These are phyloP conservation scores for Drosophila ananassae DNA, from an alignment of 1,140 invertebrate genomes.

Conservation along the genomic window DNA sequence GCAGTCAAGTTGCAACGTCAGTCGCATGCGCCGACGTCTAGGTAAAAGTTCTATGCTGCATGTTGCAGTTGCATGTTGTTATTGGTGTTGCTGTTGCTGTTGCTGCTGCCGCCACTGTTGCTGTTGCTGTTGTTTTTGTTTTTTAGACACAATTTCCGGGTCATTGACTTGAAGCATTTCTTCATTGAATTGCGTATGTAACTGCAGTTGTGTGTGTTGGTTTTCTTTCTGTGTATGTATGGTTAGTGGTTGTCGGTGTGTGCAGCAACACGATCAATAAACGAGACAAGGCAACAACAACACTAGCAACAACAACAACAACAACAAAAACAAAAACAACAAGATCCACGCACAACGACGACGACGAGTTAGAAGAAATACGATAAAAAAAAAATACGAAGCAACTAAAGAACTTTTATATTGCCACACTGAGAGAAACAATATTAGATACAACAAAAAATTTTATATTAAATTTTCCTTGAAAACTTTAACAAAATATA, in stretches of 20 bases:
- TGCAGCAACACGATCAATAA: constrained; percentile 79
- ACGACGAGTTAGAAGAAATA: constrained; percentile 74
- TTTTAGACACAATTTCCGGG: constrained; percentile 84
- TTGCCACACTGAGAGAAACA: constrained; percentile 15
- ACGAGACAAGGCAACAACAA: constrained; percentile 73
- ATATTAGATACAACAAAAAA: background rate
- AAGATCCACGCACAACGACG: constrained; percentile 69
- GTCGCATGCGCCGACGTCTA: constrained; percentile 70
- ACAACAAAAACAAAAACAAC: constrained; percentile 23
- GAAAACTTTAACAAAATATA: too few species aligned
- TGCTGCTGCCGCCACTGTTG: constrained; percentile 57
- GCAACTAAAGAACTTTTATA: constrained; percentile 55
- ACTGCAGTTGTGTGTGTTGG: constrained; percentile 60
- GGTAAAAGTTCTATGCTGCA: constrained; percentile 73
- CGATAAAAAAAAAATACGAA: constrained; percentile 66
- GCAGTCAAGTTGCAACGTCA: constrained; percentile 44
- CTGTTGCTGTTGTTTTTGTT: constrained; percentile 61
- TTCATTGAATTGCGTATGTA: constrained; percentile 83
- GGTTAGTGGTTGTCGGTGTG: constrained; percentile 57
- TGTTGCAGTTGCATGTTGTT: constrained; percentile 56
- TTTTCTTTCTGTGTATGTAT: constrained; percentile 27
- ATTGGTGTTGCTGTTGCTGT: constrained; percentile 46
- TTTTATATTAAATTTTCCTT: too few species aligned
- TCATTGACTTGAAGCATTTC: constrained; percentile 82
- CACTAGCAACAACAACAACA: constrained; percentile 24